These are phyloP conservation scores for Anarsia innoxiella DNA, from an alignment of 2,888 invertebrate genomes.

Conservation along the genomic window DNA sequence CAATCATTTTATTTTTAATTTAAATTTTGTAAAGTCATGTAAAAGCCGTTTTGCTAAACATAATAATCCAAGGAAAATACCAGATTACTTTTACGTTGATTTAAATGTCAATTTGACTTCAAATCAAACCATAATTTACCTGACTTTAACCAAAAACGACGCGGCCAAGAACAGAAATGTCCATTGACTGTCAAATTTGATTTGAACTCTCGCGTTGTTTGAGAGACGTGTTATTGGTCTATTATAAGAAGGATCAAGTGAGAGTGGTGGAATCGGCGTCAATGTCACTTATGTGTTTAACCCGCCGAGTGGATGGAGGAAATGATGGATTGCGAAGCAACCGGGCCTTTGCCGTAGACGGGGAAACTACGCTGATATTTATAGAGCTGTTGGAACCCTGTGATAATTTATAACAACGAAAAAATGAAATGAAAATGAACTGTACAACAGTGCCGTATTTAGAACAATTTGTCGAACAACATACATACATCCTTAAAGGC, in stretches of 20 bases:
- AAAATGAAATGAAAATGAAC: too few relatives aligned
- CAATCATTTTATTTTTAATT: too few relatives aligned
- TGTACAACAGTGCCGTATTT: too few relatives aligned
- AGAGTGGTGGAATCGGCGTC: constrained; percentile 54
- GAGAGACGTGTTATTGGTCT: constrained; percentile 24
- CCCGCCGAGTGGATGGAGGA: constrained; percentile 73
- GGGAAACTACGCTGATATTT: constrained; percentile 31
- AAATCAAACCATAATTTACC: constrained; percentile 62
- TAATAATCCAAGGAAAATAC: too few relatives aligned
- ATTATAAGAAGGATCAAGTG: constrained; percentile 34
- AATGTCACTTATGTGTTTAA: constrained; percentile 75
- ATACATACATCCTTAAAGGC: too few relatives aligned
- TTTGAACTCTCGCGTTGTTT: constrained; percentile 31
- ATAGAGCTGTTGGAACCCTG: constrained; percentile 41
- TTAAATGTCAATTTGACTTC: constrained; percentile 53
- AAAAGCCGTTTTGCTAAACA: too few relatives aligned
- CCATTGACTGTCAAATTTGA: constrained; percentile 39
- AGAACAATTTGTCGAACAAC: too few relatives aligned
- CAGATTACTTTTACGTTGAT: too few relatives aligned
- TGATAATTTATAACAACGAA: too few relatives aligned
- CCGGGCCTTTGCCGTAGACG: constrained; percentile 51
- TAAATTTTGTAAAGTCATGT: too few relatives aligned
- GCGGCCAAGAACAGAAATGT: constrained; percentile 43
- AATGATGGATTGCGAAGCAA: constrained; percentile 66
- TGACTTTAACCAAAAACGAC: constrained; percentile 55